Percentiles rank a stretch among this genome's conserved stretches.
Evolutionary conservation across 2,797 vertebrate genomes (phyloP).

Genomic region (Salmo trutta): DNA sequence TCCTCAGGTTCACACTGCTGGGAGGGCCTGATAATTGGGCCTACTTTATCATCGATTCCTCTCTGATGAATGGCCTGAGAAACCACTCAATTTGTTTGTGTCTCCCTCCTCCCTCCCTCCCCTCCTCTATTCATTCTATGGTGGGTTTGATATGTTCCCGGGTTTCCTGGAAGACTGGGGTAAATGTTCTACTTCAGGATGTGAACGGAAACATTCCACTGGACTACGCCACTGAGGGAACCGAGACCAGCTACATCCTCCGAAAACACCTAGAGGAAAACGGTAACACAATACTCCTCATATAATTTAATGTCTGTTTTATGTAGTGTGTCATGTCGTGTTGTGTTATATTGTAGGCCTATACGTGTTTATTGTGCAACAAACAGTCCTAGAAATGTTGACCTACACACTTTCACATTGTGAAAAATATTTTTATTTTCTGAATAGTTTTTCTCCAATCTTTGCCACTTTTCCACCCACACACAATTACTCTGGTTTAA

Average conservation of each 20-base stretch:
- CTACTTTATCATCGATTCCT: conserved; percentile 64
- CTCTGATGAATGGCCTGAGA: conserved; percentile 51
- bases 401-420: background rate
- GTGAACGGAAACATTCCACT: conserved; percentile 88
- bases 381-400: background rate
- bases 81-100: conserved; percentile 51
- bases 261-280: conserved; percentile 89
- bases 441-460: background rate
- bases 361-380: background rate
- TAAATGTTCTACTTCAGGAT: conserved; percentile 90
- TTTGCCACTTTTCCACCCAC: background rate
- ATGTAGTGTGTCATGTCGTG: background rate
- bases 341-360: background rate
- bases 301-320: background rate
- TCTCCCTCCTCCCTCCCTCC: conserved; percentile 25
- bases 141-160: conserved; percentile 9
- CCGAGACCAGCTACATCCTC: conserved; percentile 87
- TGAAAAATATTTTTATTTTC: background rate
- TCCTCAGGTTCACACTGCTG: conserved; percentile 52
- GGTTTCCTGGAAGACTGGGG: conserved; percentile 78
- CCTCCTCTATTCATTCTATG: conserved; percentile 13
- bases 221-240: conserved; percentile 89
- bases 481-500: background rate
- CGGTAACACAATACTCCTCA: conserved; percentile 68
- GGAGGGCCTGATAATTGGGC: conserved; percentile 64